phyloP scores from a whole-genome alignment of 2,797 vertebrate genomes.

The Amblyopsis hoosieri region DNA sequence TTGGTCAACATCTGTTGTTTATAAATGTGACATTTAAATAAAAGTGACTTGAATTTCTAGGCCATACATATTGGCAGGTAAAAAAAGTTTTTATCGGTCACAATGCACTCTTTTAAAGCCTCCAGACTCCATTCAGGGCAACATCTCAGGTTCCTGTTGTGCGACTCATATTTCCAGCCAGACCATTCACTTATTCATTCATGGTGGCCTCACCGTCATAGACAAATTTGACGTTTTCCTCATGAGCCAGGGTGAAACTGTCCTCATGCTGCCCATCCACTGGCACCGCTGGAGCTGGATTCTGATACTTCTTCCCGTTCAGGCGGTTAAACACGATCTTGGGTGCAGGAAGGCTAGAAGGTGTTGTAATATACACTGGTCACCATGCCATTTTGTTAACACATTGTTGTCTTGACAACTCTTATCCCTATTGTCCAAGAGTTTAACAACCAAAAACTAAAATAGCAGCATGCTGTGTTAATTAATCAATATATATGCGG shows the following conservation, averaged over 20 bases:
- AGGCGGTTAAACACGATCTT: conserved; percentile 92
- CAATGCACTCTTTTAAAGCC: too few relatives aligned
- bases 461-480: too few relatives aligned
- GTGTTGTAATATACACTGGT: background rate
- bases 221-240: conserved; percentile 92
- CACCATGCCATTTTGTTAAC: background rate
- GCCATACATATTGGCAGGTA: too few relatives aligned
- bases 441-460: too few relatives aligned
- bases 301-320: conserved; percentile 85
- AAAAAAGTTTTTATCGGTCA: too few relatives aligned
- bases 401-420: too few relatives aligned
- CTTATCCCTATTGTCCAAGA: too few relatives aligned
- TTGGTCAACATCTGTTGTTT: too few relatives aligned
- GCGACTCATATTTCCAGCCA: conserved; percentile 10
- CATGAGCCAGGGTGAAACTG: conserved; percentile 84
- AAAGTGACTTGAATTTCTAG: too few relatives aligned
- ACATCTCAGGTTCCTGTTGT: background rate
- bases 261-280: conserved; percentile 72
- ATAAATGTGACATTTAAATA: too few relatives aligned
- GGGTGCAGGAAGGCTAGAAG: conserved; percentile 74
- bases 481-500: too few relatives aligned
- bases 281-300: conserved; percentile 66
- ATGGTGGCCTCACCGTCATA: conserved; percentile 80
- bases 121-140: too few relatives aligned
- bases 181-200: background rate